phyloP scores from a whole-genome alignment of 2,888 invertebrate species.

The Agonopterix arenella region DNA sequence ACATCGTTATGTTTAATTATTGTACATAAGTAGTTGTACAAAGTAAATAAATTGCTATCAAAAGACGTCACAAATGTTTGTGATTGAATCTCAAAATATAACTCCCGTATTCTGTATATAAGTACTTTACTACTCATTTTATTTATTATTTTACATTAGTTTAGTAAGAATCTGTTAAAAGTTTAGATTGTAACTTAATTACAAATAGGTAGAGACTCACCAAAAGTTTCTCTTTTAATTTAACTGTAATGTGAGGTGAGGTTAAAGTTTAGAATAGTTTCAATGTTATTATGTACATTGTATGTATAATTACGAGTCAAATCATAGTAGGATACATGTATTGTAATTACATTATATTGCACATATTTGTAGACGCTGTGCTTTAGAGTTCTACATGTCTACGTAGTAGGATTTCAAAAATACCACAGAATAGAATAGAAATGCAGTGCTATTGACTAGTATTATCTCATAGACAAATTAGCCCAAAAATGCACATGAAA shows the following conservation, averaged over 20 bases:
- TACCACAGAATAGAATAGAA: too few species aligned
- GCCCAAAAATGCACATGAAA: too few species aligned
- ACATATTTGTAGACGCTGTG: constrained; percentile 29
- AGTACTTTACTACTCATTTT: constrained; percentile 44
- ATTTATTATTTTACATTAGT: constrained; percentile 32
- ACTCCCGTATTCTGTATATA: constrained; percentile 36
- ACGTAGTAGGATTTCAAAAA: too few species aligned
- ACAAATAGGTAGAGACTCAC: constrained; percentile 22
- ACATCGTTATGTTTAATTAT: constrained; percentile 32
- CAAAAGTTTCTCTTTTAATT: constrained; percentile 44
- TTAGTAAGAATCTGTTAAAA: constrained; percentile 35
- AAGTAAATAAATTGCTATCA: constrained; percentile 28
- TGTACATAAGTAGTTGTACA: constrained; percentile 35
- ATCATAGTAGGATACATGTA: constrained; percentile 1
- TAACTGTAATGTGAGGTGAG: constrained; percentile 27
- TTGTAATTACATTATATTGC: constrained; percentile 39
- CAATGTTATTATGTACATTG: constrained; percentile 51
- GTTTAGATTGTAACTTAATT: constrained; percentile 15
- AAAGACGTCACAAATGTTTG: constrained; percentile 39
- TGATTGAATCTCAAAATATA: constrained; percentile 58
- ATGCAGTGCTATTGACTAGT: too few species aligned
- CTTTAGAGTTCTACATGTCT: too few species aligned
- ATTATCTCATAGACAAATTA: too few species aligned
- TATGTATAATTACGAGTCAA: constrained; percentile 24
- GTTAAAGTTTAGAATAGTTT: constrained; percentile 44